Conservation (phyloP, 2,113 vertebrate species). For the Corvus hawaiiensis region DNA sequence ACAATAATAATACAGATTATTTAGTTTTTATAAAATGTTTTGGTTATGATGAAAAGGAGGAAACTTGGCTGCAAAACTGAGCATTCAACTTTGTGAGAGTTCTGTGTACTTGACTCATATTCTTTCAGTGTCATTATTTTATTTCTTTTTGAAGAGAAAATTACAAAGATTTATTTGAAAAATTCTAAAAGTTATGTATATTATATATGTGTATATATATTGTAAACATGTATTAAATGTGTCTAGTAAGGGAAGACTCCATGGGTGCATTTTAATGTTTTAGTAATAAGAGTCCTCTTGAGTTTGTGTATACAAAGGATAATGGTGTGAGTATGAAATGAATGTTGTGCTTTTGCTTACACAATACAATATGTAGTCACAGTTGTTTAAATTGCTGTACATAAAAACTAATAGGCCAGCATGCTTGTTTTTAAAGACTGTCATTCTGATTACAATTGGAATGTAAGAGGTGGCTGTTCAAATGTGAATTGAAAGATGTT, state of each 20-base stretch:
- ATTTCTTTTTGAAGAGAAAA: constrained; percentile 73
- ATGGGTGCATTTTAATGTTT: constrained; percentile 81
- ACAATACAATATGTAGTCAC: constrained; percentile 71
- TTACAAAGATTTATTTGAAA: constrained; percentile 78
- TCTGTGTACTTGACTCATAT: constrained; percentile 71
- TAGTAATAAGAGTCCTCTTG: constrained; percentile 71
- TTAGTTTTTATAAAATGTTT: constrained; percentile 73
- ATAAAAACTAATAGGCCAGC: constrained; percentile 73
- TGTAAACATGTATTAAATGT: constrained; percentile 82
- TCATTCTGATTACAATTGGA: constrained; percentile 78
- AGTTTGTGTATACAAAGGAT: constrained; percentile 68
- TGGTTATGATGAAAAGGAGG: constrained; percentile 55
- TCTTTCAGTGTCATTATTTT: constrained; percentile 72
- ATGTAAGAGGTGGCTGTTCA: constrained; percentile 79
- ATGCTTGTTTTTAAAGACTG: constrained; percentile 80
- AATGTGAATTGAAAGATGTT: constrained; percentile 76
- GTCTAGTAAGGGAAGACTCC: constrained; percentile 70
- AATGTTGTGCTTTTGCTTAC: constrained; percentile 76
- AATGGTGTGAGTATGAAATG: constrained; percentile 66
- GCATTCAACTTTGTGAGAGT: constrained; percentile 67
- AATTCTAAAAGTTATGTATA: constrained; percentile 79
- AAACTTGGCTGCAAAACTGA: constrained; percentile 68
- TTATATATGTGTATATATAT: constrained; percentile 83
- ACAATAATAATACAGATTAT: constrained; percentile 61
- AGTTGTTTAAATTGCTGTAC: constrained; percentile 78